Percentiles rank a stretch among this genome's conserved stretches.
Conservation (phyloP, 1,140 invertebrate genomes). For the Eriosoma lanigerum region DNA sequence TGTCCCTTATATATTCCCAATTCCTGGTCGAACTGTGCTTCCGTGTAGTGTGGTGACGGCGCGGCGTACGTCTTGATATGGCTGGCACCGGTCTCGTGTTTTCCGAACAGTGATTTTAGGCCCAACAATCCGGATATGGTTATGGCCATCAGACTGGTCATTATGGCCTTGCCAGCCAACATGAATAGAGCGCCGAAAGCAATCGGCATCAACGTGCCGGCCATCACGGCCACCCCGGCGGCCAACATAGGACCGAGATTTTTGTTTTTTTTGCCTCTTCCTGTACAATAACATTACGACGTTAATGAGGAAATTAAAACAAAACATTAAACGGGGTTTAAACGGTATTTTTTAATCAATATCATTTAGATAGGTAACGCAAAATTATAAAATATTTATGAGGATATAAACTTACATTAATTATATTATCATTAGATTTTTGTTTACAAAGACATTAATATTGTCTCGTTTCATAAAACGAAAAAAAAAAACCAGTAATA, state of each 20-base stretch:
- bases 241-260: slow-evolving; percentile 29
- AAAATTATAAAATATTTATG: no score
- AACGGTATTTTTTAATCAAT: no score
- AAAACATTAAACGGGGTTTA: no score
- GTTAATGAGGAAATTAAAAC: not conserved
- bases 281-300: not conserved
- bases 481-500: no score
- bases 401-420: no score
- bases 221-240: slow-evolving; percentile 26
- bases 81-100: not conserved
- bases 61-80: slow-evolving; percentile 3
- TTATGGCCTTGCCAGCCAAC: slow-evolving; percentile 76
- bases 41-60: not conserved
- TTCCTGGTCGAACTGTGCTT: slow-evolving; percentile 29
- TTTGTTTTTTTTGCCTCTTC: slow-evolving; percentile 41
- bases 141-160: slow-evolving; percentile 76
- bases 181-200: slow-evolving; percentile 64
- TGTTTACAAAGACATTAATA: no score
- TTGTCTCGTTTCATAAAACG: no score
- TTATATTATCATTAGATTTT: no score
- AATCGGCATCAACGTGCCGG: slow-evolving; percentile 14
- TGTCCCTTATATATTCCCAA: slow-evolving; percentile 12
- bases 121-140: slow-evolving; percentile 63
- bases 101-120: slow-evolving; percentile 8
- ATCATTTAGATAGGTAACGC: no score